These are phyloP conservation scores for Wiebesia pumilae DNA, from an alignment of 1,140 invertebrate genomes.

Conservation along the genomic window DNA sequence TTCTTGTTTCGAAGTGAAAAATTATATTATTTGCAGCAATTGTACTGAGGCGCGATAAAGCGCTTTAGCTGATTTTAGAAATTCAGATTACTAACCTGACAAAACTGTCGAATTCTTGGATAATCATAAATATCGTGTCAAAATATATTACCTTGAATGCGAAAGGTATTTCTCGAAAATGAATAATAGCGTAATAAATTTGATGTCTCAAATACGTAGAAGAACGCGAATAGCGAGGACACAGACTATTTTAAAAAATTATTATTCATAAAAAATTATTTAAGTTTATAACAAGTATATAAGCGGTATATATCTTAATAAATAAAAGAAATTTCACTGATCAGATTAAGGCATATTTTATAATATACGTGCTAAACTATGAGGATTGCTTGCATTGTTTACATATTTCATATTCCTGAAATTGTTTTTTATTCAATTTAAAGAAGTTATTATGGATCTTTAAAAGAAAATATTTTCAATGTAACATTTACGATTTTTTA, in stretches of 20 bases:
- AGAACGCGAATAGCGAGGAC: neutral
- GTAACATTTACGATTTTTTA: neutral
- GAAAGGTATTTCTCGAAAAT: neutral
- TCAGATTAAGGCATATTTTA: neutral
- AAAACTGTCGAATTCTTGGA: neutral
- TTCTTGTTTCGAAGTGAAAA: neutral
- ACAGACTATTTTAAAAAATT: neutral
- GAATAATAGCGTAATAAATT: neutral
- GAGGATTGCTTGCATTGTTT: too few relatives aligned
- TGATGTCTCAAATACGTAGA: neutral
- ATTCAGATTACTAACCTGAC: neutral
- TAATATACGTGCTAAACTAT: neutral
- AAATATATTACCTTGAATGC: neutral
- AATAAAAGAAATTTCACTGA: too few relatives aligned
- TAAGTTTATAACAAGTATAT: neutral
- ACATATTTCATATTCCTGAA: too few relatives aligned
- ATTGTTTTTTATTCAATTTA: too few relatives aligned
- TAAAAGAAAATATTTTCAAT: neutral
- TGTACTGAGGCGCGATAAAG: neutral
- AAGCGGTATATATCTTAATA: neutral
- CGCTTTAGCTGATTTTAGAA: neutral
- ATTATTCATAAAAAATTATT: neutral
- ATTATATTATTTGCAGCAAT: neutral
- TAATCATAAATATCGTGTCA: neutral
- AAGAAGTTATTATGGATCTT: neutral